Evolutionary conservation across 1,140 invertebrate genomes (phyloP), one percentile per base, ranked within the genome.

Genomic region (Trigoniulus corallinus): DNA sequence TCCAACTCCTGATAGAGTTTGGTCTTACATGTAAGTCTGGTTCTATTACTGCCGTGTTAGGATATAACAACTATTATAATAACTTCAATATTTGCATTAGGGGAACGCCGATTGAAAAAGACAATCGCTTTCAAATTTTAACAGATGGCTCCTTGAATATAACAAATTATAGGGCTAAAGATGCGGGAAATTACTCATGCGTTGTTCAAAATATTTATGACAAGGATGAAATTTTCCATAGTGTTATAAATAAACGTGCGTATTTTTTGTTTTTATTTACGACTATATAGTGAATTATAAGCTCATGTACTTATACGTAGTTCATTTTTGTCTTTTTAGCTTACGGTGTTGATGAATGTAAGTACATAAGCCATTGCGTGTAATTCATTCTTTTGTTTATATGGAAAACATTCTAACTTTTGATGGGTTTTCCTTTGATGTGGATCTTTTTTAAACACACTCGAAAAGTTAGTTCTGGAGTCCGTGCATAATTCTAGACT

Each of bases 161-260:
- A 44, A 82, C 84, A 54, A 81, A 85, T 57, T 83, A 94, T 0
- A 82, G 84, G 44, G 75, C 85, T 44, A 81, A 84, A 53, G 88
- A 94, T 68, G 87, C 85, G 51, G 87, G 85, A 29, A 83, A 89
- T 66, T 74, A 73, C 59, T 71, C 71, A 0, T 96, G 91, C 66
- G 80, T 81, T 55, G 91, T 92, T 3, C 85, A 88, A 63, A 96
- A 95, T 68, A 80, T 83, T 12, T 91, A 88, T 65, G 89, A 88
- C 29, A 82, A 84, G 56, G 88, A 92, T 60, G 86, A 81, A 20
- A 87, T 92, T 40, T 92, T 87, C 3, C 88, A 94, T 63, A 80
- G 81, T 45, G 71, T 96, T 22, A 77, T 88, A 53, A 86, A 94
- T 3, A 74, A 87, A 54, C 82, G 83, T 86, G 64, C 68, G 63